Conservation (phyloP, 2,888 invertebrate species). For the Drosophila tanythrix region DNA sequence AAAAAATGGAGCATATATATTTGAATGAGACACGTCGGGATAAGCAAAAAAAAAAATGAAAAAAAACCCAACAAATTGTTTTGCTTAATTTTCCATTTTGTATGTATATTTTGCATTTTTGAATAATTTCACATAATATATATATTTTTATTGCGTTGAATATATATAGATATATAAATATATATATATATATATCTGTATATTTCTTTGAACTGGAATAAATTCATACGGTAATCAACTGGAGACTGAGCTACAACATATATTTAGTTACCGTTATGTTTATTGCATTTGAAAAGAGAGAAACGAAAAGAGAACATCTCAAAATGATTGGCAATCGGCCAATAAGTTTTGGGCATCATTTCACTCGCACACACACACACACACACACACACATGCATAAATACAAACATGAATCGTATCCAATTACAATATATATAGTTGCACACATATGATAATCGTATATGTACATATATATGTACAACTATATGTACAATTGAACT, state of each 20-base stretch:
- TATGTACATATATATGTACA: conserved; percentile 13
- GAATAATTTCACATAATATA: conserved; percentile 44
- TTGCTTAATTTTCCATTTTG: conserved; percentile 8
- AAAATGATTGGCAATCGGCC: conserved; percentile 10
- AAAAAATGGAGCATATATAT: conserved; percentile 44
- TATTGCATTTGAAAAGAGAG: conserved; percentile 62
- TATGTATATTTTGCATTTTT: conserved; percentile 42
- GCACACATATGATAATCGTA: neutral
- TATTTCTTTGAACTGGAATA: conserved; percentile 62
- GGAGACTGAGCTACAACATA: conserved; percentile 85
- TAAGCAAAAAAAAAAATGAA: neutral
- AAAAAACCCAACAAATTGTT: conserved; percentile 1
- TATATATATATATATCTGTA: conserved; percentile 16
- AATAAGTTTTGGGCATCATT: conserved; percentile 6
- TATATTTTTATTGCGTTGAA: neutral
- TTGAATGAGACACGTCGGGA: conserved; percentile 25
- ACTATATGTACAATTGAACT: conserved; percentile 2
- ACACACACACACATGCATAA: neutral
- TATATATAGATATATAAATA: conserved; percentile 28
- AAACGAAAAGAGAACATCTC: conserved; percentile 13
- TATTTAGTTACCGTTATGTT: conserved; percentile 83
- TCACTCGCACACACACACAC: conserved; percentile 21
- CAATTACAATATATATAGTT: conserved; percentile 1
- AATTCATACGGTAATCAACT: conserved; percentile 82
- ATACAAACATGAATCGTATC: conserved; percentile 17